These are phyloP conservation scores for Carollia perspicillata DNA, from an alignment of 2,113 vertebrate genomes.

Conservation along the genomic window DNA sequence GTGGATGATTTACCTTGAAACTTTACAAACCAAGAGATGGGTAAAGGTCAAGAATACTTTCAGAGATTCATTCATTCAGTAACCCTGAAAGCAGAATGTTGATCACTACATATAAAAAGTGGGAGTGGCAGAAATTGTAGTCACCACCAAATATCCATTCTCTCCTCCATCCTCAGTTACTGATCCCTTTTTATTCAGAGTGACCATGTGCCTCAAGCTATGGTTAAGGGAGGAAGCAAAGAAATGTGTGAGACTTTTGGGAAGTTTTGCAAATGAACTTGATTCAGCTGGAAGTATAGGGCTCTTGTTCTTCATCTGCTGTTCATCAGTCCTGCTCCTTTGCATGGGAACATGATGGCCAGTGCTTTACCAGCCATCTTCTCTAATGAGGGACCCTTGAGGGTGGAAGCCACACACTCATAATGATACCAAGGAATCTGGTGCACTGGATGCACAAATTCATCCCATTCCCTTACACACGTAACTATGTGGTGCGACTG, in stretches of 20 bases:
- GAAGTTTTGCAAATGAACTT: not conserved
- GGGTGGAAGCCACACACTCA: not conserved
- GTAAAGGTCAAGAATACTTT: not conserved
- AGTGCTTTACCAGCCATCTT: not conserved
- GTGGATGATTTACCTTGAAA: not conserved
- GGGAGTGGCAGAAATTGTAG: not conserved
- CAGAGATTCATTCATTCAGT: not conserved
- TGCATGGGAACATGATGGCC: not conserved
- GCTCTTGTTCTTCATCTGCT: not conserved
- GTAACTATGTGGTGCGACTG: fast-evolving
- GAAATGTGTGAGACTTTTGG: not conserved
- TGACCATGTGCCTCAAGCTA: not conserved
- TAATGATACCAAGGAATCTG: not conserved
- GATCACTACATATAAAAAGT: not conserved
- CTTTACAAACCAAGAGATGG: not conserved
- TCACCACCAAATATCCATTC: not conserved
- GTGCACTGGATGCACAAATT: not conserved
- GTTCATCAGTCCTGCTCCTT: not conserved
- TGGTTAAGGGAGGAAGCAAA: not conserved
- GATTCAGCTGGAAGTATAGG: not conserved
- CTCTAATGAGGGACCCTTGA: not conserved
- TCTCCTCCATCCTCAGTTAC: not conserved
- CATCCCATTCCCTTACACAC: fast-evolving
- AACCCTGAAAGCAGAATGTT: not conserved
- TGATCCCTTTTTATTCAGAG: not conserved